Evolutionary conservation across 2,888 invertebrate genomes (phyloP), one percentile per base, ranked within the genome.

Genomic region (Melinaea marsaeus): DNA sequence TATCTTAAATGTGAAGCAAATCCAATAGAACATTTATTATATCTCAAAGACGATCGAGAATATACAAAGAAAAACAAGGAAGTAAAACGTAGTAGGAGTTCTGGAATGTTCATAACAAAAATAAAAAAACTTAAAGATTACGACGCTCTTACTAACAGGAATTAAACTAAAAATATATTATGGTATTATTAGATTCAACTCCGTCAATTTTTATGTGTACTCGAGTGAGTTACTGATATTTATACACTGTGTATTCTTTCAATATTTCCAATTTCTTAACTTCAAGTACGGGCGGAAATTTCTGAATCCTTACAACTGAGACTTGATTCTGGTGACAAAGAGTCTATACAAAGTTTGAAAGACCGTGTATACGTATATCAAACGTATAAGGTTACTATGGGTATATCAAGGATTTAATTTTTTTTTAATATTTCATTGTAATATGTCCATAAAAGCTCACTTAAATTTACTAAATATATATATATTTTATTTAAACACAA

Each of bases 281-380:
- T 32, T 22, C 51, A 9, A 51, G 32, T 11, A 32, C 9, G 9
- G 6, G 11, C 32, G 51, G 32, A 51, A 51, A 32, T 51, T 51
- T 32, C 32, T 51, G 51, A 51, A 51, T 32, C 51, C 51, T n/a
- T 51, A 51, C 32, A 51, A 51, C 3, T 32, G 9, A 51, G 32
- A 51, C 32, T 51, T 51, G 51, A 51, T 51, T 51, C 11, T 51
- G 32, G 22, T 22, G 22, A 51, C 51, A 32, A 51, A 51, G 51
- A 51, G 32, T 9, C 51, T 32, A 4, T 51, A 51, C 22, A 32
- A 51, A 22, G 7, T 51, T 22, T 51, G 32, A 0, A 51, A 9
- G 9, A 32, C 32, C 9, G 42, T 7, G 9, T 42, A 42, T 22
- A 22, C 22, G 22, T 22, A 22, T 22, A 22, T 22, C 22, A 22